Percentiles rank a stretch among this genome's conserved stretches.
These are phyloP conservation scores for Ranitomeya variabilis DNA, from an alignment of 2,113 vertebrate species.

Conservation along the genomic window DNA sequence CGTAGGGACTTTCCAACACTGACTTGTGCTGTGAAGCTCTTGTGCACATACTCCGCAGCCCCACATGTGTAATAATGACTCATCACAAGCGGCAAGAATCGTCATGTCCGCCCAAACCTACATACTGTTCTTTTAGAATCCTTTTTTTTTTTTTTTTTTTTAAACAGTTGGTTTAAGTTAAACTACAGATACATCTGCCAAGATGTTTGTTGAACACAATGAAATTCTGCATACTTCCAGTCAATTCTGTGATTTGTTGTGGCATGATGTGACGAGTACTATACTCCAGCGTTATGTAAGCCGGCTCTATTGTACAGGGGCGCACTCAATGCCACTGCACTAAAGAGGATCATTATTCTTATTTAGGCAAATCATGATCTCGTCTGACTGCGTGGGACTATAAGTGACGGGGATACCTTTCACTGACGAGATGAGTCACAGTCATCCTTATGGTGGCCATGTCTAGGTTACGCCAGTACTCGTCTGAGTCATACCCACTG, in stretches of 20 bases:
- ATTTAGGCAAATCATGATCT: too few species aligned
- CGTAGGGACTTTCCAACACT: not conserved
- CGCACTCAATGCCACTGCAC: not conserved
- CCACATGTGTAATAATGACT: constrained; percentile 20
- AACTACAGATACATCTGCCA: not conserved
- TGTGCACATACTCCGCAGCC: not conserved
- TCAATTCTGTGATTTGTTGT: not conserved
- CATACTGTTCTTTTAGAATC: not conserved
- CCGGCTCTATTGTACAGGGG: not conserved
- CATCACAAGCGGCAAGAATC: constrained; percentile 18
- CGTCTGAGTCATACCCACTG: not conserved
- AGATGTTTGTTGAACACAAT: constrained; percentile 15
- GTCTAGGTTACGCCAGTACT: not conserved
- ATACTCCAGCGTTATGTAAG: not conserved
- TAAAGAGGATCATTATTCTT: too few species aligned
- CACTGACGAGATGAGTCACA: not conserved
- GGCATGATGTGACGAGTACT: not conserved
- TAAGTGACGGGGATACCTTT: not conserved
- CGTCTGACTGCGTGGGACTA: not conserved
- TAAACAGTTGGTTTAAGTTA: not conserved
- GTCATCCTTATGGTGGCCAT: not conserved
- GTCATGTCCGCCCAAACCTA: constrained; percentile 2
- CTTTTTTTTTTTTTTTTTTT: not conserved
- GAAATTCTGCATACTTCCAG: not conserved
- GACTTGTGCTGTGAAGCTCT: not conserved